phyloP scores from a whole-genome alignment of 2,888 invertebrate species.

The Dryobotodes eremita region DNA sequence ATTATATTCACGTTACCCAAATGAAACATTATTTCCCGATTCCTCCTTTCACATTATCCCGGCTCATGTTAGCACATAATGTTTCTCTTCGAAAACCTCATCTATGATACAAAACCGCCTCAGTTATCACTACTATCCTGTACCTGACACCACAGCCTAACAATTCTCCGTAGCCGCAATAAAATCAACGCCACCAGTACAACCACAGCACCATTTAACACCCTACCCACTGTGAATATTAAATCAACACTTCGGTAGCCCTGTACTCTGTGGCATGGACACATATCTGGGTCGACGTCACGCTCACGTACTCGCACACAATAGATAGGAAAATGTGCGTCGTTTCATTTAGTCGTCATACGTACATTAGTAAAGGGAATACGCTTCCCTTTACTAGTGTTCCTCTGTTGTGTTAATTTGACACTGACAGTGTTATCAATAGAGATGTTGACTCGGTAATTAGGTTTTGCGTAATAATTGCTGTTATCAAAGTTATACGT shows the following conservation, averaged over 20 bases:
- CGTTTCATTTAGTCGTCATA: conserved; percentile 58
- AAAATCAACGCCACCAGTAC: conserved; percentile 21
- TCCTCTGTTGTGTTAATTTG: conserved; percentile 32
- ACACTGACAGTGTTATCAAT: conserved; percentile 15
- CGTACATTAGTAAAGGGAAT: conserved; percentile 55
- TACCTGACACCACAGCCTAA: background rate
- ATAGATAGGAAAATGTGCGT: conserved; percentile 71
- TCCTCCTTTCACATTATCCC: background rate
- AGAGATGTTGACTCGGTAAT: conserved; percentile 15
- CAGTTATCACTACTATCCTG: too few relatives aligned
- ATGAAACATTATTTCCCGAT: background rate
- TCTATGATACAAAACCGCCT: background rate
- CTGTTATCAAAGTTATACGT: background rate
- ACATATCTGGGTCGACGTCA: conserved; percentile 67
- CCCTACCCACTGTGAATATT: conserved; percentile 37
- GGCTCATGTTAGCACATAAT: background rate
- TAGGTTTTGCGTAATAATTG: conserved; percentile 3
- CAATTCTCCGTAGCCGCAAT: background rate
- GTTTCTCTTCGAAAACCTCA: background rate
- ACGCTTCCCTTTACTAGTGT: too few relatives aligned
- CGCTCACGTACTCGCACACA: conserved; percentile 61
- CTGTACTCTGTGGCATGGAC: conserved; percentile 55
- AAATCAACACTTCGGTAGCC: conserved; percentile 52
- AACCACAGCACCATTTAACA: conserved; percentile 30
- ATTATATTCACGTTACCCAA: background rate